Percentiles rank a stretch among this genome's conserved stretches.
Evolutionary conservation across 2,113 vertebrate genomes (phyloP).

Genomic region (Anthoscopus minutus): DNA sequence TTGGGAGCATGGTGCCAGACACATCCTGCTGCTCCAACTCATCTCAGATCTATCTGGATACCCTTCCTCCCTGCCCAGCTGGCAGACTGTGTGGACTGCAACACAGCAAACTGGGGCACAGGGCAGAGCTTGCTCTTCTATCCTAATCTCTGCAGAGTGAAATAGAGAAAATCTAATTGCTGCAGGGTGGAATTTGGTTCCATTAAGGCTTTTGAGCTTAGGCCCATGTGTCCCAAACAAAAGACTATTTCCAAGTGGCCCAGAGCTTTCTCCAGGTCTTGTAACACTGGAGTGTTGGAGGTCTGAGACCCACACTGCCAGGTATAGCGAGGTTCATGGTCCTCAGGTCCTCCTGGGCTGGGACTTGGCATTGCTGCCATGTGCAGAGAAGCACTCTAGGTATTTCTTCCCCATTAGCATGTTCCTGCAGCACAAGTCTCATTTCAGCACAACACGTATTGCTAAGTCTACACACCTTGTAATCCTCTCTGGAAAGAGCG

Average conservation of each 20-base stretch:
- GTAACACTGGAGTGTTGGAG: neutral
- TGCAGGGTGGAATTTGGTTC: neutral
- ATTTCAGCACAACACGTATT: neutral
- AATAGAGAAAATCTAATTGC: neutral
- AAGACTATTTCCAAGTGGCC: neutral
- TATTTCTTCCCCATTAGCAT: neutral
- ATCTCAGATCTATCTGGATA: neutral
- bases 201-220: neutral
- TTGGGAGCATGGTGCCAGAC: neutral
- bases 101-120: neutral
- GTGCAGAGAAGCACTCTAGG: neutral
- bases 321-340: neutral
- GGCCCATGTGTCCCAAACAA: neutral
- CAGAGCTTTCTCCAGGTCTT: neutral
- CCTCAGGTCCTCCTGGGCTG: neutral
- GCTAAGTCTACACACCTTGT: constrained; percentile 2
- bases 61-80: neutral
- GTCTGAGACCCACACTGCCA: neutral
- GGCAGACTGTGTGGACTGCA: neutral
- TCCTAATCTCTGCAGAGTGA: too few species aligned
- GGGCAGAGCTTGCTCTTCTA: neutral
- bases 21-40: constrained; percentile 27
- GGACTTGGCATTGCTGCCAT: neutral
- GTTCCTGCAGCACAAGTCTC: neutral
- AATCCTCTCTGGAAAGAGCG: neutral